Base-by-base conservation (phyloP, 2,888 invertebrate genomes). In the Morpho achilles region DNA sequence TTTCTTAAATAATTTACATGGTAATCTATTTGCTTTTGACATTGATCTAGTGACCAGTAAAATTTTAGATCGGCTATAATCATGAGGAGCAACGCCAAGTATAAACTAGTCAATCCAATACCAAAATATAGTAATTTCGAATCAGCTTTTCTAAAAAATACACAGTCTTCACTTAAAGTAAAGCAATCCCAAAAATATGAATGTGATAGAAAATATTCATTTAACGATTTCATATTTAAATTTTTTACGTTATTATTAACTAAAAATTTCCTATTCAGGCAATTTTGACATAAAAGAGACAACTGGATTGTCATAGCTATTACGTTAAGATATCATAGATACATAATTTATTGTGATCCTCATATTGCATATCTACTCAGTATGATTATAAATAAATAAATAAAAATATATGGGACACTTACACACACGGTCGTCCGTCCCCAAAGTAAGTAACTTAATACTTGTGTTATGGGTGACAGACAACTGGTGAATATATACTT, bases 111-210 rank as follows among this genome's bases (percentile, higher is more conserved):
- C 9, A 89, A 61, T 7, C 75, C 73, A 2, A 79, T 23, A 2
- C 77, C 82, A 46, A 82, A 87, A 66, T 82, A 86, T 52, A 74
- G 72, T 10, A 87, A 55, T 42, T 80, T 82, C 2, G 84, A 76
- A 64, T 87, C 82, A 3, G 60, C 50, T 2, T 62, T 65, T 4
- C 79, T 75, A 53, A 77, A 74, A 59, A 87, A 80, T 3, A 81
- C 79, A 57, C 87, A 90, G 1, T 84, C 80, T 6, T 82, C 70
- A 42, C 68, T 73, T 0, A 84, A 63, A 6, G 79, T 84, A 48
- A 88, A 23, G 49, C 87, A 89, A 61, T 67, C 76, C 88, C 87
- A 88, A 63, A 88, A 82, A 62, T 80, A 83, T 9, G 85, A 80
- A 23, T 70, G 64, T n/a, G 73, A 69, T 45, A 53, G 56, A 23